A percentile compares a stretch with the other conserved stretches of the same genome.
phyloP scores from a whole-genome alignment of 1,140 invertebrate genomes.

The Ylistrum balloti region DNA sequence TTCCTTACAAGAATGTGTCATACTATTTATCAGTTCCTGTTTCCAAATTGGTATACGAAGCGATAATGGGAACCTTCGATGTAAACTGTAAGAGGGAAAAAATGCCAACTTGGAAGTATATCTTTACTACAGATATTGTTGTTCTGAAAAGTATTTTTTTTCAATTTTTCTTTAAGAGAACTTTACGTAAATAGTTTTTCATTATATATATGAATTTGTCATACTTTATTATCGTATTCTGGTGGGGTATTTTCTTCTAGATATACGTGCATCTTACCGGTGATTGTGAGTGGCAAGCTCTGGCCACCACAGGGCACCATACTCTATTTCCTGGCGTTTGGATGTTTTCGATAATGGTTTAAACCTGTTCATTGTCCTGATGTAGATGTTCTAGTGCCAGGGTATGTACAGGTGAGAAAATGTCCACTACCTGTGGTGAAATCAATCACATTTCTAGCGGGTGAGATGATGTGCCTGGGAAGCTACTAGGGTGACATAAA shows the following conservation, averaged over 20 bases:
- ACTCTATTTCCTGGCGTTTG: slow-evolving; percentile 5
- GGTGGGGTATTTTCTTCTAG: not conserved
- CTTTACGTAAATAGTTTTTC: too few species aligned
- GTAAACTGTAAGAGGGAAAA: too few species aligned
- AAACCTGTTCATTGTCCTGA: not conserved
- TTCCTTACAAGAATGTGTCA: too few species aligned
- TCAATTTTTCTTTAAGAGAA: too few species aligned
- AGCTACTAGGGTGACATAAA: slow-evolving; percentile 38
- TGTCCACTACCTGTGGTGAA: not conserved
- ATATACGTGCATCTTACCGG: not conserved
- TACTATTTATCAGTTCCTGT: too few species aligned
- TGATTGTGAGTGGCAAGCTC: not conserved
- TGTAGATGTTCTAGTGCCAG: not conserved
- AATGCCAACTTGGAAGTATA: too few species aligned
- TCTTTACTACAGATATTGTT: too few species aligned
- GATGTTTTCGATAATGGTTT: slow-evolving; percentile 39
- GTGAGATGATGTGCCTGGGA: slow-evolving; percentile 13
- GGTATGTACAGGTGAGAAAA: not conserved
- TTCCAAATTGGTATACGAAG: too few species aligned
- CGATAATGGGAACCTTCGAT: too few species aligned
- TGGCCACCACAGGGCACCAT: not conserved
- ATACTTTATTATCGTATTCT: too few species aligned
- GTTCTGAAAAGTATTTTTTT: too few species aligned
- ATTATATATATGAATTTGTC: too few species aligned
- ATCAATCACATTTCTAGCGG: slow-evolving; percentile 11